Evolutionary conservation across 2,797 vertebrate species (phyloP).

Genomic region (Scomberomorus guttatus): DNA sequence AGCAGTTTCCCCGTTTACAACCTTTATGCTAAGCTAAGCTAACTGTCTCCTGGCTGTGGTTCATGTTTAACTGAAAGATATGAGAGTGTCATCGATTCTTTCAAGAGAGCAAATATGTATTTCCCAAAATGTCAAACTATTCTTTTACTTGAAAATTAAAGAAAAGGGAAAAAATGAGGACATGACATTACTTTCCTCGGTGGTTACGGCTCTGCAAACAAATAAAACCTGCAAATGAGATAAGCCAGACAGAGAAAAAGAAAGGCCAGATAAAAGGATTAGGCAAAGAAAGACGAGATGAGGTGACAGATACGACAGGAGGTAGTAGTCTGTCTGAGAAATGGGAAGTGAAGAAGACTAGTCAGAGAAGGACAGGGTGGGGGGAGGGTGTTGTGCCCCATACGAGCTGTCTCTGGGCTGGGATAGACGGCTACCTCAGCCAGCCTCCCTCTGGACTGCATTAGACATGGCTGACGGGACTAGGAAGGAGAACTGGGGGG

Average conservation of each 20-base stretch:
- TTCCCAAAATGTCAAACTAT: neutral
- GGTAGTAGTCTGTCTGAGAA: slow-evolving; percentile 34
- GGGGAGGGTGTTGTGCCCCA: slow-evolving; percentile 44
- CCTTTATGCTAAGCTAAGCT: too few species aligned
- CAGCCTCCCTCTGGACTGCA: slow-evolving; percentile 72
- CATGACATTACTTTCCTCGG: slow-evolving; percentile 6
- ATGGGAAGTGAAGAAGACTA: slow-evolving; percentile 29
- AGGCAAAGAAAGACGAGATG: slow-evolving; percentile 32
- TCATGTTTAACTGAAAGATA: neutral
- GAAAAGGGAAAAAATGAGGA: neutral
- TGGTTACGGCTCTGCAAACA: slow-evolving; percentile 21
- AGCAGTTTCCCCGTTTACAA: neutral
- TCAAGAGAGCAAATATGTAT: too few species aligned
- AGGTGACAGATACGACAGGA: slow-evolving; percentile 23
- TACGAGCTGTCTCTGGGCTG: slow-evolving; percentile 56
- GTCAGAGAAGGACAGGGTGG: slow-evolving; percentile 4
- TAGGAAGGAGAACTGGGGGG: slow-evolving; percentile 5
- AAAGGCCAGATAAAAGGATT: slow-evolving; percentile 40
- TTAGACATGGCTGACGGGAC: slow-evolving; percentile 63
- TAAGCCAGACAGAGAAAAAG: slow-evolving; percentile 31
- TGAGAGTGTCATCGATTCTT: neutral
- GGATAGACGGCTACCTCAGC: slow-evolving; percentile 54
- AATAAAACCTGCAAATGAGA: slow-evolving; percentile 25
- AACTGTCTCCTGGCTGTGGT: neutral
- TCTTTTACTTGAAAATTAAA: neutral